Conservation (phyloP, 2,113 vertebrate genomes). For the Reinhardtius hippoglossoides region DNA sequence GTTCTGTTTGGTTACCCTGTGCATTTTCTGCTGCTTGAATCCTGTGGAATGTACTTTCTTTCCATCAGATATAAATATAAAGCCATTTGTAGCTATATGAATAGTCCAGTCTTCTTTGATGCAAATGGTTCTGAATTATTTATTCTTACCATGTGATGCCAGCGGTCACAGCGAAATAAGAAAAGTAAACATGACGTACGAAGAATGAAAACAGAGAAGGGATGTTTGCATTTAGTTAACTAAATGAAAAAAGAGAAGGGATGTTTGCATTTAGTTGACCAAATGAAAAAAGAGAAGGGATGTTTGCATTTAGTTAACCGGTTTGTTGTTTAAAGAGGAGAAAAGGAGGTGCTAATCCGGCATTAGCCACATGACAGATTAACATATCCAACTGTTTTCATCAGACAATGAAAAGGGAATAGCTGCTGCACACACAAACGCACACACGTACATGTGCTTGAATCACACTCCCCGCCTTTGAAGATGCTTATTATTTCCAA, state of each 20-base stretch:
- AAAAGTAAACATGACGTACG: constrained; percentile 25
- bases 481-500: constrained; percentile 32
- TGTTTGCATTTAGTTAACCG: constrained; percentile 20
- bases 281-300: not conserved
- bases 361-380: constrained; percentile 29
- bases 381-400: constrained; percentile 8
- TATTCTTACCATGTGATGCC: constrained; percentile 39
- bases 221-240: constrained; percentile 18
- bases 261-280: too few species aligned
- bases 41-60: not conserved
- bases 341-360: constrained; percentile 24
- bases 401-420: constrained; percentile 15
- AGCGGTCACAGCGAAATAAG: constrained; percentile 2
- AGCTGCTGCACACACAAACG: not conserved
- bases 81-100: constrained; percentile 57
- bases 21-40: constrained; percentile 24
- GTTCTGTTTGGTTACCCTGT: constrained; percentile 20
- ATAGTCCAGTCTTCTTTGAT: constrained; percentile 40
- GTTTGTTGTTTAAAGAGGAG: constrained; percentile 10
- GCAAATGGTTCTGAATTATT: constrained; percentile 62
- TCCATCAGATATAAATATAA: constrained; percentile 34
- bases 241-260: not conserved
- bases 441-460: not conserved
- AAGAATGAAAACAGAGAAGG: not conserved
- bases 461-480: constrained; percentile 20